phyloP scores from a whole-genome alignment of 2,113 vertebrate genomes.

The Otus sunia region DNA sequence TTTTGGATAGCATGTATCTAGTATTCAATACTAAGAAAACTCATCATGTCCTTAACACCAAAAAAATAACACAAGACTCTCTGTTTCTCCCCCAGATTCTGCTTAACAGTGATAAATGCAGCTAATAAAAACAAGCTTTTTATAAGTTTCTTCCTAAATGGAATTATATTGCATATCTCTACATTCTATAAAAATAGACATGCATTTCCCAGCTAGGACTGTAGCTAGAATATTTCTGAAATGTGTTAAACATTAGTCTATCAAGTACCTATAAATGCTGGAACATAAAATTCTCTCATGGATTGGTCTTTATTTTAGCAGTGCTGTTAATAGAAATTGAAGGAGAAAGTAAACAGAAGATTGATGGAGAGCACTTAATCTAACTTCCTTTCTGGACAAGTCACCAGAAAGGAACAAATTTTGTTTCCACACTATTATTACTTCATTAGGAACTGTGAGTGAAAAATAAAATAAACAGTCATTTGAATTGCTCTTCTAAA shows the following conservation, averaged over 20 bases:
- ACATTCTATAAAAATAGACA: neutral
- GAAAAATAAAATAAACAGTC: neutral
- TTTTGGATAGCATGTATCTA: conserved; percentile 64
- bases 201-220: neutral
- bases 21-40: neutral
- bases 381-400: neutral
- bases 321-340: neutral
- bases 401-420: neutral
- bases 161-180: neutral
- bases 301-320: neutral
- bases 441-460: neutral
- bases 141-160: neutral
- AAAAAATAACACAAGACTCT: neutral
- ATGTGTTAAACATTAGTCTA: neutral
- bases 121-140: neutral
- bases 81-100: neutral
- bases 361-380: neutral
- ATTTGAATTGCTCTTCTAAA: neutral
- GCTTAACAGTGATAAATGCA: neutral
- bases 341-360: neutral
- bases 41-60: neutral
- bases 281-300: neutral
- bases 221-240: neutral
- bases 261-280: neutral
- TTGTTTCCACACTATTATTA: neutral